Conservation (phyloP, 92 coral and sea anemone species). For the Meandrina meandrites region DNA sequence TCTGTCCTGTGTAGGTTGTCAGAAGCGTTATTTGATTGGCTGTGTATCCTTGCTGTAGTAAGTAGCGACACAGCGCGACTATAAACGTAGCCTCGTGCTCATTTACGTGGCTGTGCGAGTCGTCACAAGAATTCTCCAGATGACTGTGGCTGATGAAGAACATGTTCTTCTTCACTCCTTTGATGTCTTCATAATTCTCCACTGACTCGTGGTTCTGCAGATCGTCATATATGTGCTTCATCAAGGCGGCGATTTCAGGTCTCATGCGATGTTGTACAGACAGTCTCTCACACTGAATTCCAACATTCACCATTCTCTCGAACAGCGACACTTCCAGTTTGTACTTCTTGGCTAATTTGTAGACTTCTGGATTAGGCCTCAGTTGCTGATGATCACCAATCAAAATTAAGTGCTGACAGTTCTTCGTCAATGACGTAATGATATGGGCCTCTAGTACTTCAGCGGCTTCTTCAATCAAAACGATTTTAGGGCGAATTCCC, state of each 20-base stretch:
- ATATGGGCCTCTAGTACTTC: slow-evolving; percentile 93
- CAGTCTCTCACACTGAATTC: slow-evolving; percentile 66
- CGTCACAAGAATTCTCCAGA: slow-evolving; percentile 57
- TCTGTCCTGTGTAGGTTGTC: slow-evolving; percentile 88
- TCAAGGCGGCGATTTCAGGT: slow-evolving; percentile 77
- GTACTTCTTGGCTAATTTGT: slow-evolving; percentile 70
- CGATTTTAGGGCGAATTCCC: slow-evolving; percentile 67
- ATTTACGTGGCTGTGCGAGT: slow-evolving; percentile 75
- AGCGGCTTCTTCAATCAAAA: slow-evolving; percentile 92
- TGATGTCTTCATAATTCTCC: slow-evolving; percentile 63
- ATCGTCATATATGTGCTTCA: slow-evolving; percentile 78
- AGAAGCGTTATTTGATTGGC: slow-evolving; percentile 71
- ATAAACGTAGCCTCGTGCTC: slow-evolving; percentile 78
- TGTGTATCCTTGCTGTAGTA: slow-evolving; percentile 78
- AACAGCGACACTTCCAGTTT: slow-evolving; percentile 80
- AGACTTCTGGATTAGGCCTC: slow-evolving; percentile 80
- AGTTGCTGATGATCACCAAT: slow-evolving; percentile 94
- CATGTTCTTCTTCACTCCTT: slow-evolving; percentile 71
- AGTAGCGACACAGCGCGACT: slow-evolving; percentile 73
- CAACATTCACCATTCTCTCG: slow-evolving; percentile 77
- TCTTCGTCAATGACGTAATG: slow-evolving; percentile 71
- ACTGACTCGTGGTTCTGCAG: slow-evolving; percentile 76
- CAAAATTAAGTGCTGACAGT: slow-evolving; percentile 83
- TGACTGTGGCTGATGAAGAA: slow-evolving; percentile 75
- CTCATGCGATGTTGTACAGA: slow-evolving; percentile 94